These are phyloP conservation scores for Xylocampa areola DNA, from an alignment of 2,888 invertebrate species.

Conservation along the genomic window DNA sequence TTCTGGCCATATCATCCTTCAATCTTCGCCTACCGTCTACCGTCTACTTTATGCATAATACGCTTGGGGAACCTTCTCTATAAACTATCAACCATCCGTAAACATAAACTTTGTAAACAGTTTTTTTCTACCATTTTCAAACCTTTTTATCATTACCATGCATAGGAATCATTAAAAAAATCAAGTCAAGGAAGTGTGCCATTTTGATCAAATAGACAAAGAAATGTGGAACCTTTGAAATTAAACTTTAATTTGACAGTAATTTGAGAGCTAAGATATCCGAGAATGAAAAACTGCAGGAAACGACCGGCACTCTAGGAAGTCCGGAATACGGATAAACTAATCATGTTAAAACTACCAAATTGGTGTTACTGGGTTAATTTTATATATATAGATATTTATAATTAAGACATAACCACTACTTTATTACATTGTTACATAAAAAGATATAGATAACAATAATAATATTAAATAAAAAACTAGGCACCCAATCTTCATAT, in stretches of 20 bases:
- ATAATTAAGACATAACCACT: no score
- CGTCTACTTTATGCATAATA: no score
- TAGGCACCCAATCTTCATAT: no score
- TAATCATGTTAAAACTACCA: slow-evolving; percentile 5
- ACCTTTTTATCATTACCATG: no score
- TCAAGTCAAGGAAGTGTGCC: neutral
- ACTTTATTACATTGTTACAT: no score
- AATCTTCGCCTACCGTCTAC: no score
- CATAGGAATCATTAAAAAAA: neutral
- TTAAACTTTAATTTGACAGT: slow-evolving; percentile 1
- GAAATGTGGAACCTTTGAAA: slow-evolving; percentile 4
- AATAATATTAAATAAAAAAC: slow-evolving; percentile 2
- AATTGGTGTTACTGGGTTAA: slow-evolving; percentile 9
- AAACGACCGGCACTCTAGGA: slow-evolving; percentile 8
- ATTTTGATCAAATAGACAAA: neutral
- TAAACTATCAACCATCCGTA: no score
- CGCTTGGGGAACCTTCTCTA: no score
- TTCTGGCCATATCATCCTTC: no score
- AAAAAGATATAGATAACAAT: no score
- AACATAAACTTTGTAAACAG: no score
- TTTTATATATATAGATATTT: slow-evolving; percentile 6
- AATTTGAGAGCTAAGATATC: neutral
- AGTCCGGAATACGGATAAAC: slow-evolving; percentile 21
- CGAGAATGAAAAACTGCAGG: slow-evolving; percentile 34
- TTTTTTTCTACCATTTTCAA: no score